Conservation (phyloP, 2,113 vertebrate species). For the Campylorhamphus procurvoides region DNA sequence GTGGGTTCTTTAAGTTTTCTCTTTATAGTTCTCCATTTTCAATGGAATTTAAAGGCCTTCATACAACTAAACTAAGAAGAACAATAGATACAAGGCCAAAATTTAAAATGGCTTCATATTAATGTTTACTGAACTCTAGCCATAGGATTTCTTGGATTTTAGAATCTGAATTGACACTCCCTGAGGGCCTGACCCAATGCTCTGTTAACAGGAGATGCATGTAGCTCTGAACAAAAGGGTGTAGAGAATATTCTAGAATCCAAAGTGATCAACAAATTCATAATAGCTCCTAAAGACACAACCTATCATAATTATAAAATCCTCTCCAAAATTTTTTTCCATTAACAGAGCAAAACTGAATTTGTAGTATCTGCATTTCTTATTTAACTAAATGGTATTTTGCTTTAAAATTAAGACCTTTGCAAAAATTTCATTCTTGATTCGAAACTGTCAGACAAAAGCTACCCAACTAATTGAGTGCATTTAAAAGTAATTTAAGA, state of each 20-base stretch:
- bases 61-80: background rate
- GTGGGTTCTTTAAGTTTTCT: background rate
- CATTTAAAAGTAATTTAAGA: background rate
- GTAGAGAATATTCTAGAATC: background rate
- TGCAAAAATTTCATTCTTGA: background rate
- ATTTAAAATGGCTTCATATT: background rate
- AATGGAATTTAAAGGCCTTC: background rate
- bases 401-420: background rate
- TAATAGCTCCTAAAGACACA: background rate
- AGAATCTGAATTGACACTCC: background rate
- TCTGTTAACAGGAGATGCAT: background rate
- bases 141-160: background rate
- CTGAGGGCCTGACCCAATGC: background rate
- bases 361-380: background rate
- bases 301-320: background rate
- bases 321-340: background rate
- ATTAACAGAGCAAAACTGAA: background rate
- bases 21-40: background rate
- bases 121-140: background rate
- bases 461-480: background rate
- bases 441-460: background rate
- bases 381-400: background rate
- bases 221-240: background rate
- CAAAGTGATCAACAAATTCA: background rate
- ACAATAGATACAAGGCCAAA: background rate